Conservation (phyloP, 1,140 invertebrate genomes). For the Pseudachorutes palmiensis region DNA sequence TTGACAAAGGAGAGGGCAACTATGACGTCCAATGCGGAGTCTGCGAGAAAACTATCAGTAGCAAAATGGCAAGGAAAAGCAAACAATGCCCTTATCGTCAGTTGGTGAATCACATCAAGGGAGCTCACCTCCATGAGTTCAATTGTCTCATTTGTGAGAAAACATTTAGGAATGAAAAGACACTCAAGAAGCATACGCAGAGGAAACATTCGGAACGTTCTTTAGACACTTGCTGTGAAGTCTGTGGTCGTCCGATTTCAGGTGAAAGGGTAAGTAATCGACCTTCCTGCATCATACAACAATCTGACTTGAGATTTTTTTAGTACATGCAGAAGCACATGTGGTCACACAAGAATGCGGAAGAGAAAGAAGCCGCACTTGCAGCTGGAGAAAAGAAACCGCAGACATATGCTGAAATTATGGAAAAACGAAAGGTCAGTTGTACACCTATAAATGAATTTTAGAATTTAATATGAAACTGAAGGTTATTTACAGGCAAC, state of each 20-base stretch:
- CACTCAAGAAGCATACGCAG: neutral
- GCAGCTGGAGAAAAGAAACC: neutral
- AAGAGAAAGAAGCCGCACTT: neutral
- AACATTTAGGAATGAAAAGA: neutral
- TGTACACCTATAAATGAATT: neutral
- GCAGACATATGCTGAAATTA: neutral
- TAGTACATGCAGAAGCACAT: neutral
- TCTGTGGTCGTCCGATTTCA: neutral
- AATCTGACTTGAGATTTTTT: neutral
- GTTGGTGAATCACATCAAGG: conserved; percentile 9
- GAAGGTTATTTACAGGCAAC: neutral
- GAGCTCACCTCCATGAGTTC: neutral
- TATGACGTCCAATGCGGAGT: neutral
- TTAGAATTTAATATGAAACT: neutral
- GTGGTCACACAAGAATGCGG: neutral
- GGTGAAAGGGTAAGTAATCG: neutral
- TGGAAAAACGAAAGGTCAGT: neutral
- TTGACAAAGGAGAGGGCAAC: neutral
- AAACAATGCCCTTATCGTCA: conserved; percentile 7
- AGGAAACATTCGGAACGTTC: neutral
- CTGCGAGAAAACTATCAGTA: neutral
- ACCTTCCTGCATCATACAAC: neutral
- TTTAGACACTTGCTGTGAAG: neutral
- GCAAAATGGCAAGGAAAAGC: neutral
- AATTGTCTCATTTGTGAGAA: neutral